Conservation (phyloP, 2,888 invertebrate genomes). For the Cordilura impudica region DNA sequence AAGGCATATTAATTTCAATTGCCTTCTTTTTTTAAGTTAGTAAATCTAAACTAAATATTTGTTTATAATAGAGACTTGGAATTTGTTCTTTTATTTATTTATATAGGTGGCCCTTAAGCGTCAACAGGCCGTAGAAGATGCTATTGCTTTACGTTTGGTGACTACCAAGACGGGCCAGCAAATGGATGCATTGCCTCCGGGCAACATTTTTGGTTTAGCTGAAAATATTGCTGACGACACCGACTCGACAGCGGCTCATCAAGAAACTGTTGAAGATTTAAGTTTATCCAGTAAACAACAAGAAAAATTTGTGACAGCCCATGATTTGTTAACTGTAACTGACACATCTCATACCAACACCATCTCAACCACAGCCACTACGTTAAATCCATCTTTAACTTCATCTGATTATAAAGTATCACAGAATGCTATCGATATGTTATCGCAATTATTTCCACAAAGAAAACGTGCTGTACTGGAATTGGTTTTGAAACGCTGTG, state of each 20-base stretch:
- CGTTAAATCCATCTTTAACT: neutral
- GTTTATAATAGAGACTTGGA: constrained; percentile 5
- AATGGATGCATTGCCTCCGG: constrained; percentile 88
- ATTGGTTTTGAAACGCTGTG: constrained; percentile 93
- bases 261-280: constrained; percentile 48
- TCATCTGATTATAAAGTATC: constrained; percentile 78
- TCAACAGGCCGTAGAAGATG: constrained; percentile 98
- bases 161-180: constrained; percentile 88
- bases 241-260: constrained; percentile 50
- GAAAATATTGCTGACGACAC: constrained; percentile 79
- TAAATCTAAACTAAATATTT: constrained; percentile 10
- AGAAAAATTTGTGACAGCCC: neutral
- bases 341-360: neutral
- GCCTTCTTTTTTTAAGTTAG: neutral
- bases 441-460: constrained; percentile 92
- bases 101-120: constrained; percentile 93
- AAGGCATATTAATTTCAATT: constrained; percentile 66
- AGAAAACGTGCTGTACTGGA: constrained; percentile 93
- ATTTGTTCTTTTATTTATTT: constrained; percentile 4
- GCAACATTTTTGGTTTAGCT: constrained; percentile 93
- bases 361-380: neutral
- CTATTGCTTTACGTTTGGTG: constrained; percentile 93
- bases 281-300: constrained; percentile 44
- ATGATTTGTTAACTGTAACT: neutral
- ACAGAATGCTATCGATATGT: constrained; percentile 88